phyloP scores from a whole-genome alignment of 2,888 invertebrate genomes.

The Lepidocyrtoides sp. region DNA sequence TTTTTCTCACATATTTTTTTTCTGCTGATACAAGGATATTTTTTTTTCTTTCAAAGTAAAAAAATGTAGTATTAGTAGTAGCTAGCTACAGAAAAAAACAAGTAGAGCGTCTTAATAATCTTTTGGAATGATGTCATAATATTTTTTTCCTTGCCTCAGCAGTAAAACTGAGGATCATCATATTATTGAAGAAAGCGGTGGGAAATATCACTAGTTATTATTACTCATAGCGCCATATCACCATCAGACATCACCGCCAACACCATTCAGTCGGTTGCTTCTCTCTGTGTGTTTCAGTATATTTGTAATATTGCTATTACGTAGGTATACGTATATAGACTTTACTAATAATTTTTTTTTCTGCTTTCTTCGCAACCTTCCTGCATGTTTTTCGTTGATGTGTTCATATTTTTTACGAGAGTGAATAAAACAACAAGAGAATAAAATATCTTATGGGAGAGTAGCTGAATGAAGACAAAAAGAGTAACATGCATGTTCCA shows the following conservation, averaged over 20 bases:
- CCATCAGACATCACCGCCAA: no score
- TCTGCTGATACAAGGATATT: neutral
- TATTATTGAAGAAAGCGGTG: neutral
- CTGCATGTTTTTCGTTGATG: conserved; percentile 33
- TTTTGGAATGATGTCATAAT: conserved; percentile 56
- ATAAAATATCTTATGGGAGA: conserved; percentile 9
- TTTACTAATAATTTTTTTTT: neutral
- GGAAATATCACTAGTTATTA: neutral
- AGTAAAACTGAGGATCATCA: conserved; percentile 23
- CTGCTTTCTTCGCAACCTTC: neutral
- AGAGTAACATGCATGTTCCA: neutral
- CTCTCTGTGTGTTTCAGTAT: no score
- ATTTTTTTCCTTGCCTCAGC: conserved; percentile 41
- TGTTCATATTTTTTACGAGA: conserved; percentile 50
- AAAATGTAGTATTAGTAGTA: neutral
- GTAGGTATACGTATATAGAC: neutral
- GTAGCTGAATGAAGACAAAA: neutral
- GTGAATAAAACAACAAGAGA: conserved; percentile 56
- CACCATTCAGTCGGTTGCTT: no score
- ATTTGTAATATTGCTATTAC: no score
- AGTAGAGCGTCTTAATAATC: conserved; percentile 52
- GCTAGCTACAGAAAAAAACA: neutral
- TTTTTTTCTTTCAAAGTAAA: neutral
- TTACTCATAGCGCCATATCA: neutral
- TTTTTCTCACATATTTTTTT: no score